Base-by-base conservation (phyloP, 2,888 invertebrate genomes). In the Perizoma affinitatum region DNA sequence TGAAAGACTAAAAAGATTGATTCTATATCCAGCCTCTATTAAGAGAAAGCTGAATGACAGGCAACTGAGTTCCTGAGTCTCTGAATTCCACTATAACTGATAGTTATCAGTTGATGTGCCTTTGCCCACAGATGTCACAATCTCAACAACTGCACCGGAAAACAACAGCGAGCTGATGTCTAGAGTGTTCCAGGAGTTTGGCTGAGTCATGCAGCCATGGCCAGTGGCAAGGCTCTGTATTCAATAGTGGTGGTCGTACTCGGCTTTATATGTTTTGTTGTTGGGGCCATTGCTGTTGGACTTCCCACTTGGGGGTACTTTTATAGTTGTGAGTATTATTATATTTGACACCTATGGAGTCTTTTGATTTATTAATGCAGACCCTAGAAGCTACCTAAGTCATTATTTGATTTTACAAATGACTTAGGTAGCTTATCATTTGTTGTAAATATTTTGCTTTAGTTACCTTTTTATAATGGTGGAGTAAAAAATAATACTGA, bases 291-390 rank as follows among this genome's bases (percentile, higher is more conserved):
- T 46, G 96, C 97, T 53, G 95, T 97, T 54, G 96, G 96, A 68
- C 93, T 97, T 76, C 97, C 97, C 50, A 94, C 96, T 76, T 97
- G 97, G 97, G 97, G 97, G 65, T 95, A 96, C 85, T 97, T 96
- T 88, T 94, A 94, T 80, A 95, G 94, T 83, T 94, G 95, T 90
- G 88, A 94, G 92, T 92, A 79, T 71, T 9, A 53, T 59, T 40
- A 40, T 44, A n/a, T n/a, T n/a, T n/a, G 42, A 42, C 4, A 5
- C 7, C 0, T 42, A n/a, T 38, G 38, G 22, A 22, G 22, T 3
- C 22, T 22, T 22, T 22, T 22, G 22, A 22, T 22, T 22, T 22
- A 22, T 22, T 22, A 22, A 22, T 22, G 3, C 22, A 22, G 22
- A 3, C 22, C 22, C 22, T 22, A 22, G 22, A 22, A 22, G 22